These are phyloP conservation scores for Anisognathus igniventris DNA, from an alignment of 2,797 vertebrate genomes.

Conservation along the genomic window DNA sequence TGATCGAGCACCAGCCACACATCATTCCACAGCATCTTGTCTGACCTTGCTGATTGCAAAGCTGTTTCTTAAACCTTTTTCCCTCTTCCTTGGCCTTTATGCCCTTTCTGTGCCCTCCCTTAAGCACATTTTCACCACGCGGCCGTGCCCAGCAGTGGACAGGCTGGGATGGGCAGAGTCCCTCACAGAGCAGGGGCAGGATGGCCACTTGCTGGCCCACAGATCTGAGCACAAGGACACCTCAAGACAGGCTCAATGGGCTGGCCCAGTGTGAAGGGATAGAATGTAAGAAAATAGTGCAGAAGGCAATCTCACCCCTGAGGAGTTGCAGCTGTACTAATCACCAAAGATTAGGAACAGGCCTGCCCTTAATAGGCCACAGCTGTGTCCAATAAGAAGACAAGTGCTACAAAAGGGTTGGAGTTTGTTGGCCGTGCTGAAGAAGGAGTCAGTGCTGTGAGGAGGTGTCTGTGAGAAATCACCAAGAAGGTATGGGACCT, in stretches of 20 bases:
- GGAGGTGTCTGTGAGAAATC: too few species aligned
- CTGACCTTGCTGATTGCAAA: not conserved
- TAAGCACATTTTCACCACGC: accelerated
- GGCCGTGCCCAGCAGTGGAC: accelerated
- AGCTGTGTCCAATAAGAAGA: too few species aligned
- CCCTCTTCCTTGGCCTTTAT: not conserved
- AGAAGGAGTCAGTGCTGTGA: too few species aligned
- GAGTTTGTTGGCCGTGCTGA: too few species aligned
- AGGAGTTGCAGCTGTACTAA: too few species aligned
- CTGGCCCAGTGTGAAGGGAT: not conserved
- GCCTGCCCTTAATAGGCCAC: too few species aligned
- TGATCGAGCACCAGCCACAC: accelerated
- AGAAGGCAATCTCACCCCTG: too few species aligned
- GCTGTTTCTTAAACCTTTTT: not conserved
- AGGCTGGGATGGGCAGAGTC: accelerated
- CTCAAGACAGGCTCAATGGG: not conserved
- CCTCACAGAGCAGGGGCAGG: not conserved
- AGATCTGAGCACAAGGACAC: not conserved
- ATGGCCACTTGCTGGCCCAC: not conserved
- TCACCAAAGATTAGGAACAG: too few species aligned
- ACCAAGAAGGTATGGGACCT: too few species aligned
- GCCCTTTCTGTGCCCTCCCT: not conserved
- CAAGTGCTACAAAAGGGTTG: too few species aligned
- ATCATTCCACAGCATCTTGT: not conserved
- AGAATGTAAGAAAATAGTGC: too few species aligned